Evolutionary conservation across 2,113 vertebrate species (phyloP).

Genomic region (Bubo scandiacus): DNA sequence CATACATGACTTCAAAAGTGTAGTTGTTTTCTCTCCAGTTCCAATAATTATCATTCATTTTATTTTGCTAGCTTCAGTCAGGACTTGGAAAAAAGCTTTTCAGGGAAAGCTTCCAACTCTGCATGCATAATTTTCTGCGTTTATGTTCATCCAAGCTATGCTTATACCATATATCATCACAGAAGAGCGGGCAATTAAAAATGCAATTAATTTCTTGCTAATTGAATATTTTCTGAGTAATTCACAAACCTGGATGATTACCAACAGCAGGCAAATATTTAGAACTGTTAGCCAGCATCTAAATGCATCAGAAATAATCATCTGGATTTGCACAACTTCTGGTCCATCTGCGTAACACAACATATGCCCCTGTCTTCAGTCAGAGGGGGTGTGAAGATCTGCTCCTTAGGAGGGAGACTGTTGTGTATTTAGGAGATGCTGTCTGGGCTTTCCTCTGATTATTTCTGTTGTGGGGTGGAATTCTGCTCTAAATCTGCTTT

Average conservation of each 20-base stretch:
- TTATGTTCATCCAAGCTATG: background rate
- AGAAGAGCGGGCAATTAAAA: conserved; percentile 8
- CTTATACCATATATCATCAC: background rate
- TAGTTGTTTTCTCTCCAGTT: background rate
- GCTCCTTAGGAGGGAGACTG: background rate
- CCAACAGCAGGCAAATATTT: conserved; percentile 21
- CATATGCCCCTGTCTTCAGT: conserved; percentile 4
- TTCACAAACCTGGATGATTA: conserved; percentile 15
- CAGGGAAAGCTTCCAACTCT: background rate
- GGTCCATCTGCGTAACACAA: conserved; percentile 27
- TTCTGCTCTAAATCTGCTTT: background rate
- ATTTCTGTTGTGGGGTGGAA: background rate
- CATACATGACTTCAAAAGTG: background rate
- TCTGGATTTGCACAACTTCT: conserved; percentile 61
- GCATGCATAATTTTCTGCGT: background rate
- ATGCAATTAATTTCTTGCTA: conserved; percentile 14
- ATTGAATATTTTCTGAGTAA: conserved; percentile 32
- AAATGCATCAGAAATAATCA: conserved; percentile 55
- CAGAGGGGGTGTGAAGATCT: conserved; percentile 10
- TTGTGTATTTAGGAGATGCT: background rate
- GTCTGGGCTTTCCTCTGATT: background rate
- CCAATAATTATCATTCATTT: background rate
- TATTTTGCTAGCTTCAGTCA: background rate
- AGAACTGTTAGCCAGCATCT: conserved; percentile 40
- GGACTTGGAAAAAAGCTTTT: background rate